These are phyloP conservation scores for Zoanthus sansibaricus DNA, from an alignment of 92 coral and sea anemone species.

Conservation along the genomic window DNA sequence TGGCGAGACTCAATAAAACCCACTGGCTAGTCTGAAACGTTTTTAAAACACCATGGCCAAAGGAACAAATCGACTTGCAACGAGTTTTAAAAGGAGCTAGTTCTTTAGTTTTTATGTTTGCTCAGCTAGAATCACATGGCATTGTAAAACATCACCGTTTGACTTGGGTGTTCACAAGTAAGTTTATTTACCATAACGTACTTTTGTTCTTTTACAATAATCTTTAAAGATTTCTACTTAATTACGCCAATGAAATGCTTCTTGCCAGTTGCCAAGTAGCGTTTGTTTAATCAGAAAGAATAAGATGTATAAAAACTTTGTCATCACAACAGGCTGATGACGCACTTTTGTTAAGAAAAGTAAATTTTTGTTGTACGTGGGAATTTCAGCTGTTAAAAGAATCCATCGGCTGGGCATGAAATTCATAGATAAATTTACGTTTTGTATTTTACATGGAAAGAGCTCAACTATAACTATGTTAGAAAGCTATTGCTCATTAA, in stretches of 20 bases:
- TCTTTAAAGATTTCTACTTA: slow-evolving; percentile 15
- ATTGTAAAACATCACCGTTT: not conserved
- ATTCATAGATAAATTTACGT: too few relatives aligned
- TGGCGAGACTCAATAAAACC: not conserved
- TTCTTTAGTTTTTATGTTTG: slow-evolving; percentile 12
- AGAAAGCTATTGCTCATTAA: too few relatives aligned
- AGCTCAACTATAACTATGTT: too few relatives aligned
- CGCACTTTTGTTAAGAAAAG: too few relatives aligned
- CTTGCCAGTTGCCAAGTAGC: not conserved
- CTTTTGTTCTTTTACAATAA: not conserved
- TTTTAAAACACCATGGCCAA: not conserved
- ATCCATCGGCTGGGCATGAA: too few relatives aligned
- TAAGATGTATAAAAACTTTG: slow-evolving; percentile 11
- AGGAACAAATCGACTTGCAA: slow-evolving; percentile 3
- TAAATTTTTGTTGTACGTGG: too few relatives aligned
- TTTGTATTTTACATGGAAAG: too few relatives aligned
- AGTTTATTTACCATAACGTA: not conserved
- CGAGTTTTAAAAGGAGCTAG: slow-evolving; percentile 2
- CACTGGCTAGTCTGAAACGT: slow-evolving; percentile 1
- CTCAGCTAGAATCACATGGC: slow-evolving; percentile 10
- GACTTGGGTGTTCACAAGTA: not conserved
- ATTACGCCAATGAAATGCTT: slow-evolving; percentile 25
- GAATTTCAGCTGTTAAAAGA: too few relatives aligned
- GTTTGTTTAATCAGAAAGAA: slow-evolving; percentile 34
- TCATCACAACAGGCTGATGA: not conserved